Conservation (phyloP, 2,888 invertebrate species). For the Lasioglossum pauxillum region DNA sequence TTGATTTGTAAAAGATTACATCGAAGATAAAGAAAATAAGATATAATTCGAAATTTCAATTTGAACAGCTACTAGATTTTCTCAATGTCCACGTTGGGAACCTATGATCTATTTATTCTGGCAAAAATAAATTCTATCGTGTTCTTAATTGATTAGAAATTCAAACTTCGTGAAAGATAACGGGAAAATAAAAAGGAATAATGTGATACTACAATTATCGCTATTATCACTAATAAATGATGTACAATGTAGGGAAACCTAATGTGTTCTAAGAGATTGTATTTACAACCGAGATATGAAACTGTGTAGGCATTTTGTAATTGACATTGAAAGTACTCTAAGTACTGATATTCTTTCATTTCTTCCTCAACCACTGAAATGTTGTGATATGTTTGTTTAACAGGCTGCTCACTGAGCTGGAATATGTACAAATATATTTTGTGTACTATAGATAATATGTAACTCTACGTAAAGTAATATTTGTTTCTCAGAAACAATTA, state of each 20-base stretch:
- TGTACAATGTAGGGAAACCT: not conserved
- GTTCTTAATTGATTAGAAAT: not conserved
- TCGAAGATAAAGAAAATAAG: not conserved
- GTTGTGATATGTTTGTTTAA: slow-evolving; percentile 32
- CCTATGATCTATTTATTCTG: not conserved
- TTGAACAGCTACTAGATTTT: not conserved
- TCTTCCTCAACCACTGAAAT: slow-evolving; percentile 12
- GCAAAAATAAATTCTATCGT: slow-evolving; percentile 10
- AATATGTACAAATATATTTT: slow-evolving; percentile 47
- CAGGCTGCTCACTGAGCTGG: slow-evolving; percentile 35
- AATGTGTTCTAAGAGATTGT: slow-evolving; percentile 11
- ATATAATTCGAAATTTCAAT: not conserved
- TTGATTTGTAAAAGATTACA: not conserved
- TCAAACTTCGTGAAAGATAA: not conserved
- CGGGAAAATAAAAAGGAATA: slow-evolving; percentile 1
- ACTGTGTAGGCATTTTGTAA: slow-evolving; percentile 2
- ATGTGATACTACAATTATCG: slow-evolving; percentile 19
- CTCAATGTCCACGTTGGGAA: not conserved
- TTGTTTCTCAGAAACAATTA: slow-evolving; percentile 60
- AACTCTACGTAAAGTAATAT: slow-evolving; percentile 46
- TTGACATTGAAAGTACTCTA: not conserved
- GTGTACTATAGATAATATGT: slow-evolving; percentile 27
- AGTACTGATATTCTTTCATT: not conserved
- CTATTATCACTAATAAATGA: slow-evolving; percentile 19
- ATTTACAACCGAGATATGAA: not conserved